phyloP scores from a whole-genome alignment of 2,113 vertebrate genomes.

The Pavo muticus region DNA sequence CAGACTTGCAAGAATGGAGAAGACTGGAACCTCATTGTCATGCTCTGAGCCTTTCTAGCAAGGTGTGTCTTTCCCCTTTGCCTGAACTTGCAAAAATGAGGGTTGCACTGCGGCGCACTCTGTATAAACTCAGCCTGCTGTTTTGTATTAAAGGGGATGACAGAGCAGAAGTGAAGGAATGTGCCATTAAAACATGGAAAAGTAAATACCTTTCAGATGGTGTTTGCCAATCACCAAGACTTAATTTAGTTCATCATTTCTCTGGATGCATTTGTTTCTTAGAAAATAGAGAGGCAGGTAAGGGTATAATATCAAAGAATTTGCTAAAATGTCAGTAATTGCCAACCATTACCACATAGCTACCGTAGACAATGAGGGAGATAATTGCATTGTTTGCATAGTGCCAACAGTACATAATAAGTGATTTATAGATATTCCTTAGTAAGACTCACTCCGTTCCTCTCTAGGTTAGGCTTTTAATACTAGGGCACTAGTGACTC shows the following conservation, averaged over 20 bases:
- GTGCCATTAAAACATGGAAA: neutral
- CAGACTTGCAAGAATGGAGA: constrained; percentile 76
- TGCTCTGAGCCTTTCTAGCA: constrained; percentile 69
- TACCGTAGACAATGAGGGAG: neutral
- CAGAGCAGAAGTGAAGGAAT: neutral
- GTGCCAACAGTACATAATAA: neutral
- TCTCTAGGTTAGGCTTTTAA: neutral
- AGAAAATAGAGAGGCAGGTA: neutral
- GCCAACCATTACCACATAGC: constrained; percentile 1
- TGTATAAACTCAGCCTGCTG: neutral
- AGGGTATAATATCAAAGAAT: constrained; percentile 5
- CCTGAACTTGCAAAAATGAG: constrained; percentile 78
- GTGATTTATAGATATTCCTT: neutral
- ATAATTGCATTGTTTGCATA: constrained; percentile 23
- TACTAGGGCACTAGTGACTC: neutral
- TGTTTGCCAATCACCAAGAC: constrained; percentile 10
- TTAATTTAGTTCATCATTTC: constrained; percentile 13
- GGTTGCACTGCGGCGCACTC: constrained; percentile 27
- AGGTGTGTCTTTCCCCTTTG: constrained; percentile 76
- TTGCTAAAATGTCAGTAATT: constrained; percentile 24
- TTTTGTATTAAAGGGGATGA: constrained; percentile 26
- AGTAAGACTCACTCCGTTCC: neutral
- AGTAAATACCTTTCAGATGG: constrained; percentile 24
- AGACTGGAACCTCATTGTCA: constrained; percentile 74
- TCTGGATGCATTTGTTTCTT: neutral